Conservation (phyloP, 2,888 invertebrate species). For the Stegana nigrithorax region DNA sequence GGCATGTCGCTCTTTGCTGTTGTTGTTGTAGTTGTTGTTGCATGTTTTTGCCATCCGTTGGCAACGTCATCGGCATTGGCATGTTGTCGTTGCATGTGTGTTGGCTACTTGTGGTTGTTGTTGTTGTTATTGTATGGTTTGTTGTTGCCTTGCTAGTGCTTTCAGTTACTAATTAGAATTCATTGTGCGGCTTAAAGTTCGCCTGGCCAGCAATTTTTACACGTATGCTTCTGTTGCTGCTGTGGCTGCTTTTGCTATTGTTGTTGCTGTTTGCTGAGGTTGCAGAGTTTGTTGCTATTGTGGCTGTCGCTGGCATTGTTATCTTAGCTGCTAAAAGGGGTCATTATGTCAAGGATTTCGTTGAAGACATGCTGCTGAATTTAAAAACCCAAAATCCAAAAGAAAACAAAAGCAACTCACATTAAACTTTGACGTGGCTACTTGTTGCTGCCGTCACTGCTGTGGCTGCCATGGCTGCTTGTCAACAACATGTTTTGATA, state of each 20-base stretch:
- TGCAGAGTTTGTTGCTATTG: too few relatives aligned
- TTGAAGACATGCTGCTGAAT: slow-evolving; percentile 1
- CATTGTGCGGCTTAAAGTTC: slow-evolving; percentile 45
- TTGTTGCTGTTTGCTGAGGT: slow-evolving; percentile 31
- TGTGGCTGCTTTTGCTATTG: slow-evolving; percentile 35
- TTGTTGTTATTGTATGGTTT: background rate
- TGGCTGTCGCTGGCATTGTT: slow-evolving; percentile 43
- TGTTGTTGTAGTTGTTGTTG: background rate
- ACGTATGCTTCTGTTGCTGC: background rate
- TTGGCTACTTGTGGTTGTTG: background rate
- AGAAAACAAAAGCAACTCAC: background rate
- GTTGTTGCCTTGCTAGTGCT: slow-evolving; percentile 4
- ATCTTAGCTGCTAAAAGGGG: slow-evolving; percentile 55
- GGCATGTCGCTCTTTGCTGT: slow-evolving; percentile 24
- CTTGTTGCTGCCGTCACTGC: slow-evolving; percentile 30
- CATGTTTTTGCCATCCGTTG: slow-evolving; percentile 24
- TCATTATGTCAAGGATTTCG: slow-evolving; percentile 63
- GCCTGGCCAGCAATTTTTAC: slow-evolving; percentile 15
- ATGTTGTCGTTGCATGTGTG: slow-evolving; percentile 4
- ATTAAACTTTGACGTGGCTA: background rate
- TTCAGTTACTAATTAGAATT: slow-evolving; percentile 52
- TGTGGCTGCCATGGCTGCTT: too few relatives aligned
- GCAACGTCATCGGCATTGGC: slow-evolving; percentile 16
- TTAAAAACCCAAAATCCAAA: background rate
- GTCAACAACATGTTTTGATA: slow-evolving; percentile 31